Conservation (phyloP, 2,888 invertebrate genomes). For the Chalcosyrphus nemorum region DNA sequence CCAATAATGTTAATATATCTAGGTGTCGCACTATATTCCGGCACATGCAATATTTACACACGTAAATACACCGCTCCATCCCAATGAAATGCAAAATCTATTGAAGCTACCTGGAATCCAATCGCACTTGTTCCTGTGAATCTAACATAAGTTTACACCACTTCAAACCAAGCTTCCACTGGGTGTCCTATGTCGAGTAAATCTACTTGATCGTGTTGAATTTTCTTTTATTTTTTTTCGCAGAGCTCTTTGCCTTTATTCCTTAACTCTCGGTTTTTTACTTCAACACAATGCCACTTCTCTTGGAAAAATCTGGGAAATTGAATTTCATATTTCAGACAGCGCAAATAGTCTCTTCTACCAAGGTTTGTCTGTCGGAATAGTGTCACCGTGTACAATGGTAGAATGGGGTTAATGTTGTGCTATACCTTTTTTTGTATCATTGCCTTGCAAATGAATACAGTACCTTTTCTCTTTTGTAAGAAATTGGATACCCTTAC, state of each 20-base stretch:
- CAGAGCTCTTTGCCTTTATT: conserved; percentile 9
- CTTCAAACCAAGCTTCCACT: conserved; percentile 55
- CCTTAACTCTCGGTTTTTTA: conserved; percentile 29
- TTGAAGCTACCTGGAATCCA: conserved; percentile 46
- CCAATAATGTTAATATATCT: background rate
- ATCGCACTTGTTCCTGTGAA: conserved; percentile 45
- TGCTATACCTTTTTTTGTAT: conserved; percentile 9
- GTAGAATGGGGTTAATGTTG: conserved; percentile 21
- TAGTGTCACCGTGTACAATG: conserved; percentile 56
- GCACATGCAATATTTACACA: conserved; percentile 7
- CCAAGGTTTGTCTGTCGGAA: conserved; percentile 47
- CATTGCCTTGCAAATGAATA: conserved; percentile 63
- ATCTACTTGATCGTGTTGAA: conserved; percentile 54
- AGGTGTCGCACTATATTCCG: background rate
- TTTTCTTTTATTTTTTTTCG: conserved; percentile 4
- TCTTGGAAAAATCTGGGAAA: conserved; percentile 63
- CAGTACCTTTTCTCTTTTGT: conserved; percentile 33
- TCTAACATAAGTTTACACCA: conserved; percentile 53
- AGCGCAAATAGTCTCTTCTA: conserved; percentile 28
- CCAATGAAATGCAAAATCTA: conserved; percentile 47
- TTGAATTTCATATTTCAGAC: conserved; percentile 73
- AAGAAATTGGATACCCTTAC: conserved; percentile 44
- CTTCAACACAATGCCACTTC: conserved; percentile 60
- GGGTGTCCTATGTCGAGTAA: conserved; percentile 36
- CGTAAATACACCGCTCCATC: conserved; percentile 1